These are phyloP conservation scores for Pseudomyrmex gracilis DNA, from an alignment of 1,140 invertebrate species.

Conservation along the genomic window DNA sequence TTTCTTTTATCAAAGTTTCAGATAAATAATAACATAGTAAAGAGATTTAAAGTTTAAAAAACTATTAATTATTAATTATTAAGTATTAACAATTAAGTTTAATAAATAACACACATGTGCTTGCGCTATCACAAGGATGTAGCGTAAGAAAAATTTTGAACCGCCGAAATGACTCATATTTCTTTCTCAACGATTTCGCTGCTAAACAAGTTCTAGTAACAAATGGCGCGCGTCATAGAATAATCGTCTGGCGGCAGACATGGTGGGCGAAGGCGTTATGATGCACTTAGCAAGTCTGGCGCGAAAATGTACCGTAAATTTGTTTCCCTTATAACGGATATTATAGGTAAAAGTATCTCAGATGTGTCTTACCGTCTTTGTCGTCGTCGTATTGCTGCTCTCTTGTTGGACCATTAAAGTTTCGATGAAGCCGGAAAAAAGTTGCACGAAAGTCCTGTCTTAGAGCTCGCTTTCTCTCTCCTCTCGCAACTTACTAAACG, in stretches of 20 bases:
- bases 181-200: background rate
- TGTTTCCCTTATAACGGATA: conserved; percentile 44
- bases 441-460: conserved; percentile 14
- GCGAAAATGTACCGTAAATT: conserved; percentile 60
- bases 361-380: conserved; percentile 3
- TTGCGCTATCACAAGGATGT: background rate
- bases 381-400: conserved; percentile 3
- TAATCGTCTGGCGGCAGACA: conserved; percentile 41
- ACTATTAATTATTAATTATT: too few species aligned
- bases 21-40: too few species aligned
- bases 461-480: conserved; percentile 24
- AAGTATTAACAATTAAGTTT: background rate
- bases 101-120: background rate
- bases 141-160: background rate
- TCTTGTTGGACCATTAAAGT: conserved; percentile 38
- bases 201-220: conserved; percentile 15
- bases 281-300: conserved; percentile 61
- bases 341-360: conserved; percentile 27
- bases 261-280: conserved; percentile 61
- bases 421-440: conserved; percentile 52
- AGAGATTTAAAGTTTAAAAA: too few species aligned
- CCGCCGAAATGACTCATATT: conserved; percentile 23
- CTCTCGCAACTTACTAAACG: conserved; percentile 38
- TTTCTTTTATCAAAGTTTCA: too few species aligned
- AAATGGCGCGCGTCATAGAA: conserved; percentile 13